Percentiles rank a stretch among this genome's conserved stretches.
Evolutionary conservation across 53 echinoderm and acorn worm species (phyloP).

Genomic region (Apostichopus leukothele): DNA sequence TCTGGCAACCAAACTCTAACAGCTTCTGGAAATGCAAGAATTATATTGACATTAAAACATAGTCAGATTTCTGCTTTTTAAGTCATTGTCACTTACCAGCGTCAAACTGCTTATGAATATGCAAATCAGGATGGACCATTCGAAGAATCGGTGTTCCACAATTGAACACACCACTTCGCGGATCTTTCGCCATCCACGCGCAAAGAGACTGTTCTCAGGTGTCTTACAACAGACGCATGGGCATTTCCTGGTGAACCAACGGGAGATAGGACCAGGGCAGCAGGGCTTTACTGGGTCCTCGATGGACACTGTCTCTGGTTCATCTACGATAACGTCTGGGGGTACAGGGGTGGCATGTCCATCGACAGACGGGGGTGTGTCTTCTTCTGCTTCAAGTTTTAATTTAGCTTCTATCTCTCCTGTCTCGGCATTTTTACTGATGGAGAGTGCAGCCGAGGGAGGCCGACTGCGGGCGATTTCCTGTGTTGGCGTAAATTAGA

Average conservation of each 20-base stretch:
- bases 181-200: constrained; percentile 53
- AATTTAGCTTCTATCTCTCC: constrained; percentile 60
- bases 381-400: not conserved
- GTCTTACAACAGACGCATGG: constrained; percentile 54
- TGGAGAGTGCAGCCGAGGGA: not conserved
- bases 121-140: constrained; percentile 74
- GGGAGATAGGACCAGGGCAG: constrained; percentile 48
- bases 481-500: not conserved
- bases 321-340: constrained; percentile 5
- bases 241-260: constrained; percentile 57
- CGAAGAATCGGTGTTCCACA: constrained; percentile 84
- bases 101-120: constrained; percentile 82
- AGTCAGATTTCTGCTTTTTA: too few species aligned
- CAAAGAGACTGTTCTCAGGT: constrained; percentile 51
- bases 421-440: constrained; percentile 61
- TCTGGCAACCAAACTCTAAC: too few species aligned
- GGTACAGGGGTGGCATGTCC: not conserved
- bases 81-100: constrained; percentile 65
- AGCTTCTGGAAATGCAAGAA: too few species aligned
- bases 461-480: constrained; percentile 12
- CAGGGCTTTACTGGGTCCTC: constrained; percentile 84
- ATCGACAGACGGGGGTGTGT: not conserved
- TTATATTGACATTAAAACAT: too few species aligned
- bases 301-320: constrained; percentile 34
- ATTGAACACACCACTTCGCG: constrained; percentile 61